phyloP scores from a whole-genome alignment of 2,113 vertebrate genomes.

The Illadopsis cleaveri region DNA sequence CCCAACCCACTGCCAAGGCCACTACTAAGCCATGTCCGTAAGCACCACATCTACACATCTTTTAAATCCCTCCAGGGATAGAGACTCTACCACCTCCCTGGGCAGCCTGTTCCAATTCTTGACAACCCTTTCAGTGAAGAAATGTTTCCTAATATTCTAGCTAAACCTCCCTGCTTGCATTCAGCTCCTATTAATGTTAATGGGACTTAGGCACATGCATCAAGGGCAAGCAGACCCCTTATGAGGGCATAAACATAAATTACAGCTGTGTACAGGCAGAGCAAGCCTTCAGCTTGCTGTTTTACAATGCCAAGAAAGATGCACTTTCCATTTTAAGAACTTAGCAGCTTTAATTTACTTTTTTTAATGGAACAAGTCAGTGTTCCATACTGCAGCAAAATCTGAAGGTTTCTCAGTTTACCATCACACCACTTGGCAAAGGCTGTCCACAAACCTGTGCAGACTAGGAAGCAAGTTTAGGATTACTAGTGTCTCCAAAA shows the following conservation, averaged over 20 bases:
- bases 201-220: constrained; percentile 19
- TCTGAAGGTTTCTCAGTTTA: background rate
- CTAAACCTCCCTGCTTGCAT: background rate
- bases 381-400: background rate
- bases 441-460: background rate
- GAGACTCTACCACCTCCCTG: background rate
- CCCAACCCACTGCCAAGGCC: background rate
- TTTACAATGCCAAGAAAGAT: background rate
- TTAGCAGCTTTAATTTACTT: background rate
- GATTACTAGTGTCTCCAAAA: background rate
- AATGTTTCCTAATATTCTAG: background rate
- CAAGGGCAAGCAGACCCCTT: constrained; percentile 37
- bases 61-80: background rate
- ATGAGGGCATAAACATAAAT: background rate
- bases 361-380: background rate
- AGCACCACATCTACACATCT: background rate
- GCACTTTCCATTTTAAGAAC: constrained; percentile 37
- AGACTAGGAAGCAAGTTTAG: background rate
- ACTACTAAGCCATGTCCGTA: background rate
- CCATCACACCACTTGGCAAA: background rate
- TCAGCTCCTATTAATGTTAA: constrained; percentile 34
- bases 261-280: background rate
- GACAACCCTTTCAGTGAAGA: background rate
- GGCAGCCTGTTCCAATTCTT: background rate
- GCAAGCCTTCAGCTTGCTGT: background rate